Conservation (phyloP, 2,888 invertebrate genomes). For the Spilarctia lutea region DNA sequence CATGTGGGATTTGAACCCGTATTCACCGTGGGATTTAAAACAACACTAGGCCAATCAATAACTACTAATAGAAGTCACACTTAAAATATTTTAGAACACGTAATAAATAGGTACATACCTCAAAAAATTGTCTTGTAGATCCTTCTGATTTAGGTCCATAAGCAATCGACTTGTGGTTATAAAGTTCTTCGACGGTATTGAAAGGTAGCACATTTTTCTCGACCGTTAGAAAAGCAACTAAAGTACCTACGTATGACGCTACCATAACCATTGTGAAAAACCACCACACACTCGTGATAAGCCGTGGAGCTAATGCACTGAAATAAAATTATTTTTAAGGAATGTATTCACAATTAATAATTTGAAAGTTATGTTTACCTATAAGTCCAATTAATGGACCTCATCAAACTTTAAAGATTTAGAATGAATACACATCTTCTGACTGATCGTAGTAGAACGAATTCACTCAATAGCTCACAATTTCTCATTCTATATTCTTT, state of each 20-base stretch:
- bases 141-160: slow-evolving; percentile 95
- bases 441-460: no score
- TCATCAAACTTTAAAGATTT: no score
- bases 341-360: background rate
- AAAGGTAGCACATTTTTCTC: slow-evolving; percentile 90
- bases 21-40: no score
- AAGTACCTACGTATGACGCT: slow-evolving; percentile 95
- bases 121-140: slow-evolving; percentile 95
- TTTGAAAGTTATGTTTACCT: background rate
- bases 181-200: slow-evolving; percentile 93
- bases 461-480: no score
- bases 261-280: slow-evolving; percentile 96
- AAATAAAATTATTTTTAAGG: slow-evolving; percentile 31
- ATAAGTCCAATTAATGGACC: no score
- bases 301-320: slow-evolving; percentile 94
- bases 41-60: no score
- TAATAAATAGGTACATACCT: slow-evolving; percentile 82
- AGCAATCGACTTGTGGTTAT: slow-evolving; percentile 91
- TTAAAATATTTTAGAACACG: background rate
- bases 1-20: no score
- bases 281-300: slow-evolving; percentile 96
- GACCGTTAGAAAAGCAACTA: slow-evolving; percentile 95
- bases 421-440: no score
- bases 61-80: no score
- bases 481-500: no score